A percentile compares a stretch with the other conserved stretches of the same genome.
Evolutionary conservation across 2,888 invertebrate genomes (phyloP).

Genomic region (Anaspis maculata): DNA sequence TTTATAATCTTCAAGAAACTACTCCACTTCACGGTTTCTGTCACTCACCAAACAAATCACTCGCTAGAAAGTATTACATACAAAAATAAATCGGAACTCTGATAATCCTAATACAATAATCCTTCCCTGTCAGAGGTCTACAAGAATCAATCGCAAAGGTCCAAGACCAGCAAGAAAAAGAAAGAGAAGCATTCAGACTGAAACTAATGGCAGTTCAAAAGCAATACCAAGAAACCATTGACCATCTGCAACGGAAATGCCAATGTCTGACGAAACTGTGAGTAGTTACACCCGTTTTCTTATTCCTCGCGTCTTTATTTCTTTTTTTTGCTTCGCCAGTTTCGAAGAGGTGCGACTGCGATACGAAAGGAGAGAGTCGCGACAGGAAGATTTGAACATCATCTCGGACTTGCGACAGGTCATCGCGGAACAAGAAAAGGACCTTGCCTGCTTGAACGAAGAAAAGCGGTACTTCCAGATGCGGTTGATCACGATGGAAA

Average conservation of each 20-base stretch:
- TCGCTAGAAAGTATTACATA: no score
- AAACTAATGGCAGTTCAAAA: constrained; percentile 43
- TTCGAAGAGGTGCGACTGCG: constrained; percentile 52
- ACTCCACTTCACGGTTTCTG: no score
- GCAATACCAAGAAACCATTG: constrained; percentile 46
- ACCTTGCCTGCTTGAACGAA: constrained; percentile 49
- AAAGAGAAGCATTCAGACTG: constrained; percentile 31
- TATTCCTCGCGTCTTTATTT: not conserved
- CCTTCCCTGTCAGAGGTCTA: constrained; percentile 39
- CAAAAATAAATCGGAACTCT: no score
- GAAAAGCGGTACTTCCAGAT: constrained; percentile 51
- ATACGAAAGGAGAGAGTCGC: constrained; percentile 49
- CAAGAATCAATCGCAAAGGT: constrained; percentile 37
- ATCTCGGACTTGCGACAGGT: constrained; percentile 48
- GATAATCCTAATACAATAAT: constrained; percentile 6
- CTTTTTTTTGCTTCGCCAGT: constrained; percentile 32
- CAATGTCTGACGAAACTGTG: constrained; percentile 55
- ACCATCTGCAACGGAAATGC: constrained; percentile 53
- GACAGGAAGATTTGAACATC: constrained; percentile 48
- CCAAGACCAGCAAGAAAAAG: constrained; percentile 34
- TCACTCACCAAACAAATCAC: no score
- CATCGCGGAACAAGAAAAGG: constrained; percentile 51
- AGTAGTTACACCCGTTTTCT: constrained; percentile 37
- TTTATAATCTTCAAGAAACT: no score
- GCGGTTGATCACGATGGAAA: constrained; percentile 38